Evolutionary conservation across 2,797 vertebrate genomes (phyloP), one percentile per base, ranked within the genome.

Genomic region (Brachyalestes nurse): DNA sequence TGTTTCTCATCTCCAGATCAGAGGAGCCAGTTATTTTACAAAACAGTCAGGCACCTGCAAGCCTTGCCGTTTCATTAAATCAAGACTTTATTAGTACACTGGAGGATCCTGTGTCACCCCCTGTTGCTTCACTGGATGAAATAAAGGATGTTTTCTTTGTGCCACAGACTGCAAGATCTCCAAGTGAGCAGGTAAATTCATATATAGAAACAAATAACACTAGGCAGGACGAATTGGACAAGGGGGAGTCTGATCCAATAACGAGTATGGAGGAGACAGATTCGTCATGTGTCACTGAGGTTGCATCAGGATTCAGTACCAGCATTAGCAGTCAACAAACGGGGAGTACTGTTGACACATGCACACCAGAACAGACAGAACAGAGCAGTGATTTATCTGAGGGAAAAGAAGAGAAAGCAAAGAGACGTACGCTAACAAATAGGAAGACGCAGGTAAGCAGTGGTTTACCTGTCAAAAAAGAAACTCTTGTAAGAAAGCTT

Each of bases 71-170:
- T 78, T 84, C 88, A 13, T 71, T 86, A 57, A 90, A 85, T 84
- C 87, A 87, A 83, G 92, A 93, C 64, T 92, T 90, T 55, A 77
- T 87, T 62, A 92, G 91, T 84, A 91, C 92, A 62, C 88, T 94
- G 62, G 92, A 94, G 67, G 91, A 94, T 86, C 89, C 91, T 0
- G 80, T 90, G 10, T 94, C 93, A n/a, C 90, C 93, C 13, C 87
- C 92, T 0, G 83, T 91, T 88, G 91, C 91, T 88, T 91, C 91
- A 62, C 64, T 86, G 80, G 90, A 91, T 7, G 79, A 90, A 2
- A 86, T 89, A 6, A 90, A 93, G 51, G 89, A 92, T 10, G 87
- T 89, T 51, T 92, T 92, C 21, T 17, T 90, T 73, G 82, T 94
- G 83, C 92, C 94, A 47, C 92, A 91, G 86, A 84, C 92, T 64